Percentiles rank a stretch among this genome's conserved stretches.
Conservation (phyloP, 2,888 invertebrate genomes). For the Dermolepida albohirtum region DNA sequence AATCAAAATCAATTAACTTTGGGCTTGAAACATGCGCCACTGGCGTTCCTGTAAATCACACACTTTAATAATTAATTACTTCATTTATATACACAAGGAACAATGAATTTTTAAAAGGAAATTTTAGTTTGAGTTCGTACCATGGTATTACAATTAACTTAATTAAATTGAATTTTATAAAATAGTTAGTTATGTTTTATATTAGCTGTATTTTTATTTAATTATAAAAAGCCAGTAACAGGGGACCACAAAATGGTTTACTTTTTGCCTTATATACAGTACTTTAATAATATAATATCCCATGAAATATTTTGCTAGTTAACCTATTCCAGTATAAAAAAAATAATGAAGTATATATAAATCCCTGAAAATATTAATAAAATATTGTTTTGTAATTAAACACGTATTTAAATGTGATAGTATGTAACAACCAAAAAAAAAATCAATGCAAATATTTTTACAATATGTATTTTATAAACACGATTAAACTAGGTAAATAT, state of each 20-base stretch:
- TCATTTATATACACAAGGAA: too few species aligned
- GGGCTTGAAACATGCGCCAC: too few species aligned
- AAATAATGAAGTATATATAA: background rate
- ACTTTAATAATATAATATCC: slow-evolving; percentile 10
- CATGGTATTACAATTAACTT: slow-evolving; percentile 7
- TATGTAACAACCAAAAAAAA: slow-evolving; percentile 10
- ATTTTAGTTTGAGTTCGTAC: too few species aligned
- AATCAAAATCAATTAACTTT: too few species aligned
- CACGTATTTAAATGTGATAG: slow-evolving; percentile 24
- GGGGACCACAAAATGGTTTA: slow-evolving; percentile 31
- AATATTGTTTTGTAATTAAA: background rate
- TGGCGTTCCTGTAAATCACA: too few species aligned
- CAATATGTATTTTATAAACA: too few species aligned
- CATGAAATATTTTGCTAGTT: slow-evolving; percentile 24
- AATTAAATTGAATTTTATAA: background rate
- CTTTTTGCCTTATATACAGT: slow-evolving; percentile 27
- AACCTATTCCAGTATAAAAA: slow-evolving; percentile 8
- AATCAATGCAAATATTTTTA: slow-evolving; percentile 21
- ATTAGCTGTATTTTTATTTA: slow-evolving; percentile 20
- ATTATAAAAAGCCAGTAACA: slow-evolving; percentile 21
- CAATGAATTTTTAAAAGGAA: too few species aligned
- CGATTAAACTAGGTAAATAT: too few species aligned
- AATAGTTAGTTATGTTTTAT: background rate
- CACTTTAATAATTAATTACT: too few species aligned
- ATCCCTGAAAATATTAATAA: slow-evolving; percentile 21